Conservation (phyloP, 1,140 invertebrate species). For the Hetaerina americana region DNA sequence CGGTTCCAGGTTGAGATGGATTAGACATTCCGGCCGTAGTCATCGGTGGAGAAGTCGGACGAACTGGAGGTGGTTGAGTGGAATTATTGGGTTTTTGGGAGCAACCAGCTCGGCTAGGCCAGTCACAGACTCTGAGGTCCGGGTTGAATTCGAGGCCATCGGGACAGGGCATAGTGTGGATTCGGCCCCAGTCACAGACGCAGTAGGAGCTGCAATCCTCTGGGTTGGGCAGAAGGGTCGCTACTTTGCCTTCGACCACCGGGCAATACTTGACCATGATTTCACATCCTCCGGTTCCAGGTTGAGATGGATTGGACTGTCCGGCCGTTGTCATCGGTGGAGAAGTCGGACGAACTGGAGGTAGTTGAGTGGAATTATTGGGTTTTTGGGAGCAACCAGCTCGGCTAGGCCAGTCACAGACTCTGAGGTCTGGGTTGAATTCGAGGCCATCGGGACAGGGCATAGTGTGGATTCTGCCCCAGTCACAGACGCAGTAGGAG, state of each 20-base stretch:
- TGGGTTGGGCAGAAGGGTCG: conserved; percentile 14
- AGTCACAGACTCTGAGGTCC: conserved; percentile 22
- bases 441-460: conserved; percentile 25
- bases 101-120: conserved; percentile 14
- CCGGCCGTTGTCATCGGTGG: too few relatives aligned
- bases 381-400: conserved; percentile 10
- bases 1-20: not conserved
- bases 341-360: not conserved
- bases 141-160: conserved; percentile 35
- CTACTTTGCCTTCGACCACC: too few relatives aligned
- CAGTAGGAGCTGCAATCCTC: conserved; percentile 17
- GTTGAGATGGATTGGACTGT: too few relatives aligned
- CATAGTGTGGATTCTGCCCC: conserved; percentile 18
- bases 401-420: conserved; percentile 22
- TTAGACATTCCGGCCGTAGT: not conserved
- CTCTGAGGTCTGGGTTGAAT: conserved; percentile 23
- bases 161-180: conserved; percentile 35
- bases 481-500: conserved; percentile 23
- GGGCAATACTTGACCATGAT: too few relatives aligned
- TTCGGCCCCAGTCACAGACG: conserved; percentile 15
- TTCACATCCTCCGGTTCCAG: too few relatives aligned
- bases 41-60: too few relatives aligned
- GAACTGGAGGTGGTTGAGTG: too few relatives aligned
- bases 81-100: not conserved
- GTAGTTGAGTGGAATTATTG: not conserved